phyloP scores from a whole-genome alignment of 2,888 invertebrate genomes.

The Gymnocheta viridis region DNA sequence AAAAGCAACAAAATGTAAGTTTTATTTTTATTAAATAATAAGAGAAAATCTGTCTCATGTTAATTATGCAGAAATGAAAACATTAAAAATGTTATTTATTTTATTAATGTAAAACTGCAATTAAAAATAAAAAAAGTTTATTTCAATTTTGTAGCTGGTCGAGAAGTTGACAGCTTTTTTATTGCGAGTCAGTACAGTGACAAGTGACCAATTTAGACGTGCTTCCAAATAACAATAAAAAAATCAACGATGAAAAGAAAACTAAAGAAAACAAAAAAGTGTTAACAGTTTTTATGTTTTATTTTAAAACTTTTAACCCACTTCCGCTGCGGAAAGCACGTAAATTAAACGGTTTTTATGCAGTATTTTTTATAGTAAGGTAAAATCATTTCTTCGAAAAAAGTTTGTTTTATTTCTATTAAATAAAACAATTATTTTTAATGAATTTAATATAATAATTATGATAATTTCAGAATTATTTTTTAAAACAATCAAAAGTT shows the following conservation, averaged over 20 bases:
- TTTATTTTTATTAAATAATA: background rate
- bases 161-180: background rate
- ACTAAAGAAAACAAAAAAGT: constrained; percentile 25
- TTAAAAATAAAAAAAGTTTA: constrained; percentile 10
- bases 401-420: constrained; percentile 2
- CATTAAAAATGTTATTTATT: background rate
- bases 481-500: background rate
- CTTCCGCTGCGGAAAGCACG: constrained; percentile 69
- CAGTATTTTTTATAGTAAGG: constrained; percentile 16
- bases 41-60: constrained; percentile 9
- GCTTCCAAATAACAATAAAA: constrained; percentile 18
- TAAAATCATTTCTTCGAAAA: constrained; percentile 18
- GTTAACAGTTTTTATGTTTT: constrained; percentile 15
- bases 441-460: too few relatives aligned
- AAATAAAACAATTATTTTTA: background rate
- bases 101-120: constrained; percentile 4
- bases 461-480: too few relatives aligned
- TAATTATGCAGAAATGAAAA: constrained; percentile 3
- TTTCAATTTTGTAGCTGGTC: background rate
- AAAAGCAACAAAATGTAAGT: background rate
- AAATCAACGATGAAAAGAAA: constrained; percentile 10
- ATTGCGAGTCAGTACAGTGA: constrained; percentile 6
- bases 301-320: constrained; percentile 65
- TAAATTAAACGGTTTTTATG: constrained; percentile 64
- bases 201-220: constrained; percentile 58